Evolutionary conservation across 2,888 invertebrate genomes (phyloP).

Genomic region (Leptogaster cylindrica): DNA sequence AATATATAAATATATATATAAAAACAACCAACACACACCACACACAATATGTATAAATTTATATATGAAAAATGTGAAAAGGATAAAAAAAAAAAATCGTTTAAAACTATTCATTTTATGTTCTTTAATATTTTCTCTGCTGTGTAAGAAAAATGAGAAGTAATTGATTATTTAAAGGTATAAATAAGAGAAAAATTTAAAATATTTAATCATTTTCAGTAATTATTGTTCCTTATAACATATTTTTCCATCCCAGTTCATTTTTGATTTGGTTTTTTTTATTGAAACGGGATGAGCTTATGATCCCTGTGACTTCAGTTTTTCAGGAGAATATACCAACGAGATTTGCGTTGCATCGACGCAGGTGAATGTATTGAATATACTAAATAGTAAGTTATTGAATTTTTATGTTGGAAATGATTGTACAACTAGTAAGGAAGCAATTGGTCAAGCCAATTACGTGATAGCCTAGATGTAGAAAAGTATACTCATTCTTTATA

Average conservation of each 20-base stretch:
- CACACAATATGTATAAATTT: constrained; percentile 42
- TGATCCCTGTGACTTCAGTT: no score
- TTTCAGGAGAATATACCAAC: no score
- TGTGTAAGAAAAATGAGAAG: constrained; percentile 42
- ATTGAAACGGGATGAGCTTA: no score
- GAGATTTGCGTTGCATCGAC: no score
- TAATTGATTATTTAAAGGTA: constrained; percentile 43
- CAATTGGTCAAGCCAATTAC: no score
- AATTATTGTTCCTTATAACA: constrained; percentile 7
- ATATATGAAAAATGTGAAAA: constrained; percentile 35
- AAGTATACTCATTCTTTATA: no score
- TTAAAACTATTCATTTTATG: constrained; percentile 21
- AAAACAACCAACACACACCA: constrained; percentile 15
- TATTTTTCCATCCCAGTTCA: constrained; percentile 5
- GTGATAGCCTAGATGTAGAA: no score
- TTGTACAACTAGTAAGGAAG: no score
- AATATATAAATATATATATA: constrained; percentile 16
- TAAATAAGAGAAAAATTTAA: constrained; percentile 36
- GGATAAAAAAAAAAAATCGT: neutral
- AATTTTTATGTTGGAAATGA: no score
- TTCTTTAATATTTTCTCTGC: constrained; percentile 40
- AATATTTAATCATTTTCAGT: constrained; percentile 2
- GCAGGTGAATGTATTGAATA: no score
- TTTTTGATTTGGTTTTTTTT: no score
- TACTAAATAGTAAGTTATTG: no score